Conservation (phyloP, 2,113 vertebrate genomes). For the Athene cunicularia region DNA sequence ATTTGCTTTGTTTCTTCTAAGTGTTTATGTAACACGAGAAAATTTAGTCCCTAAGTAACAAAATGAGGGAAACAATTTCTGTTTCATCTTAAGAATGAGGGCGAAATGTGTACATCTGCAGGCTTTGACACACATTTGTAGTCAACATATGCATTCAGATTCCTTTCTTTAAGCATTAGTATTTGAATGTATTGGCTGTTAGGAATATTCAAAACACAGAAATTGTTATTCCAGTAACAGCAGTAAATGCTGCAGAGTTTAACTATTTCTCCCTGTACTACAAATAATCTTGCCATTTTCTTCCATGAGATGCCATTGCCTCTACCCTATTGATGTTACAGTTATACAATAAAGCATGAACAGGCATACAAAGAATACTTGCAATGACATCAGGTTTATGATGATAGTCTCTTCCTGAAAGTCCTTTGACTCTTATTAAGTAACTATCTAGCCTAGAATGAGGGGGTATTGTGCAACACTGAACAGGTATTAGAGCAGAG, state of each 20-base stretch:
- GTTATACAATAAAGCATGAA: not conserved
- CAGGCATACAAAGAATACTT: not conserved
- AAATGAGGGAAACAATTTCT: not conserved
- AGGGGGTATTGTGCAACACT: not conserved
- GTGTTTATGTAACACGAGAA: not conserved
- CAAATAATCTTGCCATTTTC: not conserved
- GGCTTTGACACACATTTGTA: not conserved
- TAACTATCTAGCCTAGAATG: not conserved
- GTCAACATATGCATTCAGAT: not conserved
- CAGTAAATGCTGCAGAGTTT: not conserved
- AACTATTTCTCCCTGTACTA: not conserved
- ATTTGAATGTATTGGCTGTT: not conserved
- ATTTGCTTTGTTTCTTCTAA: not conserved
- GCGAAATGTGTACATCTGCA: not conserved
- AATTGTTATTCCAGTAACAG: not conserved
- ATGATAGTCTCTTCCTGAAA: not conserved
- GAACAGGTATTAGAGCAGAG: not conserved
- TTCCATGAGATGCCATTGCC: not conserved
- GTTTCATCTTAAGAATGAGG: not conserved
- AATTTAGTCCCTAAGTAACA: not conserved
- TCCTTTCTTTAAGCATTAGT: not conserved
- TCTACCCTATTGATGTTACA: not conserved
- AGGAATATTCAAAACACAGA: not conserved
- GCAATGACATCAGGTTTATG: not conserved
- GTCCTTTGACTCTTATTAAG: not conserved